A percentile compares a stretch with the other conserved stretches of the same genome.
phyloP scores from a whole-genome alignment of 2,888 invertebrate species.

The Dysmachus trigonus region DNA sequence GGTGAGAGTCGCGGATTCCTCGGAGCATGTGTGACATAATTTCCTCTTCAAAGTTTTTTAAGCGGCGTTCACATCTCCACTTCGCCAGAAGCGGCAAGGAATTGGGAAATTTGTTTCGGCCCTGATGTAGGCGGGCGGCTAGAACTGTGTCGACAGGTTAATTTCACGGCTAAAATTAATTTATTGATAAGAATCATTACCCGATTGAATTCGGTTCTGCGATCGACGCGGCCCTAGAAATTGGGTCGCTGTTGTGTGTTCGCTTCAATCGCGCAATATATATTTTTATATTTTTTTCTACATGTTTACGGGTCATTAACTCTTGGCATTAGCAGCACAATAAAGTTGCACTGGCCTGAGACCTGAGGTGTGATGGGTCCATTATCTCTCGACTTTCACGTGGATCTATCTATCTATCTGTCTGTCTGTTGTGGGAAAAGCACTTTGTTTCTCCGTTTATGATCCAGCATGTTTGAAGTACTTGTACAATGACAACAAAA shows the following conservation, averaged over 20 bases:
- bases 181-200: slow-evolving; percentile 24
- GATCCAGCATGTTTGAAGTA: background rate
- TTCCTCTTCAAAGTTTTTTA: background rate
- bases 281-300: background rate
- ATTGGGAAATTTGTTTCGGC: slow-evolving; percentile 12
- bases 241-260: background rate
- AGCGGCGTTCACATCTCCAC: background rate
- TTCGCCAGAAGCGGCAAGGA: background rate
- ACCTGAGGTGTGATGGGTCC: background rate
- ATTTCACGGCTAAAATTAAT: slow-evolving; percentile 35
- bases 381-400: background rate
- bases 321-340: background rate
- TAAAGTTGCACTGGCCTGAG: background rate
- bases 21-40: slow-evolving; percentile 39
- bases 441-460: background rate
- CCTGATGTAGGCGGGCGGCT: background rate
- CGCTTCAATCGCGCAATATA: background rate
- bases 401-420: background rate
- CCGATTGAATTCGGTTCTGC: background rate
- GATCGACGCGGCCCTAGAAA: background rate
- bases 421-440: background rate
- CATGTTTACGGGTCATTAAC: background rate
- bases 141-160: slow-evolving; percentile 30
- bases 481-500: background rate
- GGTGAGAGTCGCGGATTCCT: background rate